phyloP scores from a whole-genome alignment of 2,888 invertebrate genomes.

The Drosophila mimetica region DNA sequence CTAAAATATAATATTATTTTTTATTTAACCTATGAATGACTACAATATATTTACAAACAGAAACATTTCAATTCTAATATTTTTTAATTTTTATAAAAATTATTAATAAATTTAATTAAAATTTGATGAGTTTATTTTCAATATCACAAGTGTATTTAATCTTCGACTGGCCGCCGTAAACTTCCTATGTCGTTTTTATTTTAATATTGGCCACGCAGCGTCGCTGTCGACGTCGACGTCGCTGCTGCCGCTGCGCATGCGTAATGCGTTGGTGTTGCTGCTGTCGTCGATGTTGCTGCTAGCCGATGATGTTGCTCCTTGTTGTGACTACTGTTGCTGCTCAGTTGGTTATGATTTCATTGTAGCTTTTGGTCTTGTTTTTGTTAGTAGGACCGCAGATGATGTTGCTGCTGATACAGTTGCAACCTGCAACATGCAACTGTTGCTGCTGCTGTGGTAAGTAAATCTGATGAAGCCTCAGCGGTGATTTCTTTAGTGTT shows the following conservation, averaged over 20 bases:
- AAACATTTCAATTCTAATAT: too few species aligned
- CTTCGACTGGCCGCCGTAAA: background rate
- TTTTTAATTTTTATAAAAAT: too few species aligned
- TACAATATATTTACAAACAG: too few species aligned
- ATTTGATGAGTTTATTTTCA: too few species aligned
- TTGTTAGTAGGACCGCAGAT: slow-evolving; percentile 1
- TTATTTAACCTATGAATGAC: too few species aligned
- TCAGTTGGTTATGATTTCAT: slow-evolving; percentile 1
- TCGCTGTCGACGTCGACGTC: slow-evolving; percentile 20
- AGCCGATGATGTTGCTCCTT: background rate
- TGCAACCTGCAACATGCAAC: slow-evolving; percentile 44
- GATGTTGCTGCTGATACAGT: slow-evolving; percentile 4
- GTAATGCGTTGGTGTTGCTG: slow-evolving; percentile 24
- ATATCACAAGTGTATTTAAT: too few species aligned
- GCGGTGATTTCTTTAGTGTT: background rate
- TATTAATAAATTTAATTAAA: too few species aligned
- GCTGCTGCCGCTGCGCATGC: slow-evolving; percentile 26
- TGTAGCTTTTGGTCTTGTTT: background rate
- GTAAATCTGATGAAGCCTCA: background rate
- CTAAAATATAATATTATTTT: too few species aligned
- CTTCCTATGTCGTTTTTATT: slow-evolving; percentile 49
- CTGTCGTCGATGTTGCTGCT: slow-evolving; percentile 8
- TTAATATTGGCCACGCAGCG: slow-evolving; percentile 57
- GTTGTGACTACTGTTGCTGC: background rate
- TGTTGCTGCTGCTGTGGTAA: slow-evolving; percentile 1